Conservation (phyloP, 2,888 invertebrate species). For the Oscheius sp. region DNA sequence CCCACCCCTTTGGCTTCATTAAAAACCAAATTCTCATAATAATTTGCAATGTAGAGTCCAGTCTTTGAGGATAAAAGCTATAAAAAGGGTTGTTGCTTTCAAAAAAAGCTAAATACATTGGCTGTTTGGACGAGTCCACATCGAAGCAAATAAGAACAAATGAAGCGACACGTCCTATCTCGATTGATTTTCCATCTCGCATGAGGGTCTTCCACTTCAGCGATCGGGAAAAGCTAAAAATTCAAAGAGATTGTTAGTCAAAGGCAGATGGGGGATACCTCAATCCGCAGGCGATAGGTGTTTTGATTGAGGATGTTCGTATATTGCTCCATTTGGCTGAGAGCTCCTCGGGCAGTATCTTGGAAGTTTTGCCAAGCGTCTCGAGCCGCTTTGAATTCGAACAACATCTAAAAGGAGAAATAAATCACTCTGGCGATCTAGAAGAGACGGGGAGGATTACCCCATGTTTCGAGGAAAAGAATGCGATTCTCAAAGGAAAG, state of each 20-base stretch:
- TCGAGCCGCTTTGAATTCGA: not conserved
- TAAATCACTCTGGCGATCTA: no score
- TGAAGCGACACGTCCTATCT: conserved; percentile 85
- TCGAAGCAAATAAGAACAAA: conserved; percentile 90
- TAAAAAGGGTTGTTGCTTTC: conserved; percentile 63
- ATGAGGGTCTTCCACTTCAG: no score
- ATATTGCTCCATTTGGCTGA: conserved; percentile 9
- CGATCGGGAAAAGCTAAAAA: no score
- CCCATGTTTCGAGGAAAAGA: no score
- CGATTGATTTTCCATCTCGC: conserved; percentile 1
- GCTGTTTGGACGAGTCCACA: conserved; percentile 92
- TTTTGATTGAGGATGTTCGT: not conserved
- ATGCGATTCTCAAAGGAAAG: no score
- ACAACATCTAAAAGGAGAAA: no score
- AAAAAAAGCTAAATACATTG: conserved; percentile 72
- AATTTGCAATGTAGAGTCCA: not conserved
- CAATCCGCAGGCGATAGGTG: not conserved
- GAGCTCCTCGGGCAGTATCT: not conserved
- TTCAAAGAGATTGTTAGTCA: no score
- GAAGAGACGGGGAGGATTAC: no score
- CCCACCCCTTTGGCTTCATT: not conserved
- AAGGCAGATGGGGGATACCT: not conserved
- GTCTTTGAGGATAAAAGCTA: not conserved
- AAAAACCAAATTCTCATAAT: not conserved
- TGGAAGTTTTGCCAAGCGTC: not conserved